Base-by-base conservation (phyloP, 2,888 invertebrate genomes). In the Euphydryas editha region DNA sequence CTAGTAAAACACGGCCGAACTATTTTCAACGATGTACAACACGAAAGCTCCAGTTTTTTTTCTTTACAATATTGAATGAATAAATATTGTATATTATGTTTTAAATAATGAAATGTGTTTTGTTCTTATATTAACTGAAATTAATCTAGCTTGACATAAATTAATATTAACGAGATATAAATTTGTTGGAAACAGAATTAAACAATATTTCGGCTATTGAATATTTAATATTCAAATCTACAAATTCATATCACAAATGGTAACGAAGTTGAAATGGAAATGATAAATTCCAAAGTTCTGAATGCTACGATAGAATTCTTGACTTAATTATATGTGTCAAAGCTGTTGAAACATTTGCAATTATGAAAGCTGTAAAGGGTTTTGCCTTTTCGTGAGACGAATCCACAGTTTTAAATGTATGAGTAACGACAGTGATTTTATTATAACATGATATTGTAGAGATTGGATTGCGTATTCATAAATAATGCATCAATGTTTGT, bases 271-370 rank as follows among this genome's bases (percentile, higher is more conserved):
- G 17, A 6, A 21, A 21, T 42, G 42, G 10, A 46, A 58, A 42
- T 58, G n/a, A 54, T 13, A 21, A 54, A 30, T 54, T 24, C 15
- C 30, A 30, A 54, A 30, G 20, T 30, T 54, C 24, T 30, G 30
- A 15, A 21, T 15, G 54, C 54, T 17, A 15, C 8, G 54, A 30
- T 21, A 24, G 6, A 54, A 54, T 54, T 54, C 24, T 54, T 30
- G 24, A 20, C 54, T 15, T 15, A 54, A 54, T 24, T 54, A 21
- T 24, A 54, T 54, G 30, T 30, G 15, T n/a, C 15, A 24, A 30
- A 54, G 30, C n/a, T 54, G 17, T 15, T 24, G 24, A 24, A 54
- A 54, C 54, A 30, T 54, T 54, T n/a, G 15, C n/a, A 15, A 30
- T 1, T 21, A 54, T n/a, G 24, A 30, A 51, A 54, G 21, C 54